Conservation (phyloP, 1,140 invertebrate species). For the Heliconius himera region DNA sequence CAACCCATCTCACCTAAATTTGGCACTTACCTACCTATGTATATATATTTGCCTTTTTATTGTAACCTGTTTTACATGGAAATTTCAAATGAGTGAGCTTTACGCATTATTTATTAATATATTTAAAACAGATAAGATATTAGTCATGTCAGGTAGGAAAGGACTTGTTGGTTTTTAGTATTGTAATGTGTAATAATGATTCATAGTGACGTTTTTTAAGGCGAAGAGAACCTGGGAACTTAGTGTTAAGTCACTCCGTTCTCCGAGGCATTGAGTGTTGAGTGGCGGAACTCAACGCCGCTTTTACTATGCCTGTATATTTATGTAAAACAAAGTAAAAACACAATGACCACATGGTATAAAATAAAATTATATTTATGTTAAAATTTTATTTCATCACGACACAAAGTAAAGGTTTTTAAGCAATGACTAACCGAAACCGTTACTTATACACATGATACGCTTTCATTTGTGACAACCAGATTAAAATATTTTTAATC, state of each 20-base stretch:
- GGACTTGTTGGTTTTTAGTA: not conserved
- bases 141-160: not conserved
- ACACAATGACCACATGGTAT: no score
- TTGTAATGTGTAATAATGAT: not conserved
- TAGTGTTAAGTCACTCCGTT: no score
- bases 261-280: no score
- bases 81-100: constrained; percentile 3
- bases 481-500: not conserved
- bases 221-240: no score
- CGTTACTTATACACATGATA: not conserved
- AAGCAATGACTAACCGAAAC: not conserved
- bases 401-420: not conserved
- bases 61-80: constrained; percentile 9
- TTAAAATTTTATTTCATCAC: not conserved
- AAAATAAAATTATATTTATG: no score
- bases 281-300: no score
- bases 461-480: not conserved
- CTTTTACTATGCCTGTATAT: no score
- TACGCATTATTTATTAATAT: not conserved
- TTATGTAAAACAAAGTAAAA: no score
- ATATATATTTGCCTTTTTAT: constrained; percentile 1
- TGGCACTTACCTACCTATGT: not conserved
- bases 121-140: constrained; percentile 27
- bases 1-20: constrained; percentile 13
- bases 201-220: not conserved